Base-by-base conservation (phyloP, 2,113 vertebrate genomes). In the Lagopus muta region DNA sequence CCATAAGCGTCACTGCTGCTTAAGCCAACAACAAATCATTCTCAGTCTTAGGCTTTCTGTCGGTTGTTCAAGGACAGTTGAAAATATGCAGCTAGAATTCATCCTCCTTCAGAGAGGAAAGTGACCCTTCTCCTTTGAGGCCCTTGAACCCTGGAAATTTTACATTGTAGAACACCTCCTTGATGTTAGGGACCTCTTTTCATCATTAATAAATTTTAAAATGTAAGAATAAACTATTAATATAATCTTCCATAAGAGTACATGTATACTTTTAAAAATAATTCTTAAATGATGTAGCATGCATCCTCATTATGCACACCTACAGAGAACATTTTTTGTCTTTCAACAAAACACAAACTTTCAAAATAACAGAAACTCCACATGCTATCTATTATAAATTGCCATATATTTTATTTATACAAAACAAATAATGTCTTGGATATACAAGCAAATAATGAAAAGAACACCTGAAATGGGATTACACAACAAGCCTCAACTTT, bases 21-120 rank as follows among this genome's bases (percentile, higher is more conserved):
- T 96, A 95, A 95, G 61, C 80, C 65, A 95, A 91, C 45, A 86
- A 81, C 74, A 96, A 94, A 94, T 94, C 54, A 91, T 94, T 84
- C 84, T 83, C 72, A 86, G 52, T 85, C 73, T 62, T 73, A 73
- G 82, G 58, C 38, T 95, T 55, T 65, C 36, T 79, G 52, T 93
- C 89, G 90, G 36, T 94, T 96, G 92, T 65, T 96, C 84, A 96
- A 89, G 90, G 78, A 71, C 89, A 93, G 60, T 64, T 94, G 95
- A 81, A 91, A 96, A 93, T 57, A 77, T 10, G 11, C 75, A 86
- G 86, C 69, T 77, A 91, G 74, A 97, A 93, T 93, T 95, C 85
- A 88, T 86, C 74, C 78, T 95, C 57, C 67, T 90, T 94, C 55
- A 57, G 74, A 61, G 11, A 52, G 85, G 73, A 67, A 86, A 75